phyloP scores from a whole-genome alignment of 2,113 vertebrate genomes.

The Neodon shergylaensis region DNA sequence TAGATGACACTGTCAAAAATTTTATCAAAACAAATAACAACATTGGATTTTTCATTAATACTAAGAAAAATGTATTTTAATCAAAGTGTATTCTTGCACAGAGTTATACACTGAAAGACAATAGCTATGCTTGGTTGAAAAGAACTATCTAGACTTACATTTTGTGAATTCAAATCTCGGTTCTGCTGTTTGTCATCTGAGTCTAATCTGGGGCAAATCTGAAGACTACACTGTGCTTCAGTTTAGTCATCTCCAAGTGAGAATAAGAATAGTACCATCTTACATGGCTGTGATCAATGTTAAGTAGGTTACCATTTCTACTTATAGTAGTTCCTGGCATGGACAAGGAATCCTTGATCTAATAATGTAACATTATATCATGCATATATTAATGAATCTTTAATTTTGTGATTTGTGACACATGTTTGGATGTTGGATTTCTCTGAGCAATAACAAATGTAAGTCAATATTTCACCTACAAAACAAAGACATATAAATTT shows the following conservation, averaged over 20 bases:
- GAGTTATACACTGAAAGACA: not conserved
- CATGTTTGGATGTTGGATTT: not conserved
- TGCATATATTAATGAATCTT: not conserved
- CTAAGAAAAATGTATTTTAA: slow-evolving; percentile 8
- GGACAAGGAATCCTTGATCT: not conserved
- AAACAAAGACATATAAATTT: not conserved
- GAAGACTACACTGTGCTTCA: not conserved
- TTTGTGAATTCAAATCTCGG: not conserved
- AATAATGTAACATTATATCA: not conserved
- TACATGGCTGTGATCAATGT: not conserved
- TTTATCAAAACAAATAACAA: slow-evolving; percentile 21
- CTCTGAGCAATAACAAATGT: not conserved
- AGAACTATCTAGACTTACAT: not conserved
- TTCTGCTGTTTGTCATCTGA: not conserved
- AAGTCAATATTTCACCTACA: not conserved
- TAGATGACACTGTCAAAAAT: not conserved
- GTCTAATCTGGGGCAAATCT: not conserved
- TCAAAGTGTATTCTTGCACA: not conserved
- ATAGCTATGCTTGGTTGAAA: not conserved
- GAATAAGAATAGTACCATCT: not conserved
- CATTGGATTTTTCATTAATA: not conserved
- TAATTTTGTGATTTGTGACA: not conserved
- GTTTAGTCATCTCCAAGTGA: not conserved
- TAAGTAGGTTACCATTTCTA: not conserved
- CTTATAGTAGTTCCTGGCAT: not conserved